Base-by-base conservation (phyloP, 2,888 invertebrate species). In the Nymphalis c-album region DNA sequence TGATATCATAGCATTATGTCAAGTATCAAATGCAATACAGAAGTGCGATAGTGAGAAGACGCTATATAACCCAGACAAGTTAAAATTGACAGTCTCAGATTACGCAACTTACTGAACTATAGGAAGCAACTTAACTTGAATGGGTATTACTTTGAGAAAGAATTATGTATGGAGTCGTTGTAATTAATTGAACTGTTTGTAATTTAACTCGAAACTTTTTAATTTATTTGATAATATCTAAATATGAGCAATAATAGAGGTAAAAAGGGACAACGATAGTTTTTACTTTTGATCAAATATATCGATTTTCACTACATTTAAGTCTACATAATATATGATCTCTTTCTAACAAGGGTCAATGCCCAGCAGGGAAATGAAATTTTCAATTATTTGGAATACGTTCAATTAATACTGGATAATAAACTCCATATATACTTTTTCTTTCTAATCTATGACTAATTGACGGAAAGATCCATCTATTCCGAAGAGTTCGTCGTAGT, bases 381-480 rank as follows among this genome's bases (percentile, higher is more conserved):
- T 31, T 26, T 53, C 16, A 22, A 53, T 53, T 7, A 10, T 57
- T 22, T 57, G 40, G 8, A 35, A 57, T 18, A 18, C 40, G 57
- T 57, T 57, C 57, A 57, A 57, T 57, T 57, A 57, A 40, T 57
- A n/a, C 51, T 51, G 51, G 51, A 31, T 17, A 55, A 7, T 26
- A 10, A 31, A 35, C 20, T 18, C 53, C 60, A 60, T 35, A 47
- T 35, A 60, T 20, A 6, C 17, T 35, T 46, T 16, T 47, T 61
- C 17, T 35, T 35, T 45, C 35, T 85, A 97, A 91, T 97, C 97
- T 79, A 97, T 97, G 77, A 95, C 94, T 68, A 97, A 90, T 85
- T 97, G 96, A 79, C 97, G 94, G 93, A 97, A 97, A 60, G 97
- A 96, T 51, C 97, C 97, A 78, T 97, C 97, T 78, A 97, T 94